Percentiles rank a stretch among this genome's conserved stretches.
Evolutionary conservation across 92 coral and sea anemone species (phyloP).

Genomic region (Isaurus tuberculatus): DNA sequence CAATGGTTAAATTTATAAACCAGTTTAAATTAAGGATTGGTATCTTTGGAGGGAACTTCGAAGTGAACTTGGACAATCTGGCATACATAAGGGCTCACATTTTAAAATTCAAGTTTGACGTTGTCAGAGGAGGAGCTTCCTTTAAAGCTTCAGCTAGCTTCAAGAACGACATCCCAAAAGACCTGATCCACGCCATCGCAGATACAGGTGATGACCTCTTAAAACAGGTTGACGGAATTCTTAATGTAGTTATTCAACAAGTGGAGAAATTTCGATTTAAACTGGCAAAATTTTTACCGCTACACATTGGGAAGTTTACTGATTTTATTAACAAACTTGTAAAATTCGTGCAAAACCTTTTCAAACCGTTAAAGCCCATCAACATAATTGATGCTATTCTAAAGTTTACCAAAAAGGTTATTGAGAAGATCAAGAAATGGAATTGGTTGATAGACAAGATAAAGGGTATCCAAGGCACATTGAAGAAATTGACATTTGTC

Average conservation of each 20-base stretch:
- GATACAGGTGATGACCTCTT: constrained; percentile 90
- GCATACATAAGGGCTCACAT: constrained; percentile 84
- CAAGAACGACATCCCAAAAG: constrained; percentile 97
- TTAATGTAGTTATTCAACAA: constrained; percentile 74
- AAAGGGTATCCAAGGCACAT: constrained; percentile 71
- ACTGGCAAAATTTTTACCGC: constrained; percentile 71
- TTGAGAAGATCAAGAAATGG: constrained; percentile 77
- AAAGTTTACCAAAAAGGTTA: constrained; percentile 69
- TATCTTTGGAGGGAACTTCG: constrained; percentile 94
- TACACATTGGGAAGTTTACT: constrained; percentile 67
- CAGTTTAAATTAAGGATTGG: constrained; percentile 88
- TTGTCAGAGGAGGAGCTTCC: constrained; percentile 87
- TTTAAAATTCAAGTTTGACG: constrained; percentile 80
- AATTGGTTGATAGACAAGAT: constrained; percentile 79
- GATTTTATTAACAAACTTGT: constrained; percentile 78
- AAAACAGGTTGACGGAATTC: constrained; percentile 73
- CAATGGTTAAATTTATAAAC: constrained; percentile 79
- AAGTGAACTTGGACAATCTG: constrained; percentile 82
- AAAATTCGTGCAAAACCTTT: constrained; percentile 76
- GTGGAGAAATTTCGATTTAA: constrained; percentile 74
- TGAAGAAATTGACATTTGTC: constrained; percentile 75
- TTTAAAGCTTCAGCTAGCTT: constrained; percentile 94
- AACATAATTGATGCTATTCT: constrained; percentile 72
- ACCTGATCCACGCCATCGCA: constrained; percentile 89
- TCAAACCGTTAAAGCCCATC: constrained; percentile 82